A percentile compares a stretch with the other conserved stretches of the same genome.
Conservation (phyloP, 2,888 invertebrate genomes). For the Conomelus anceps region DNA sequence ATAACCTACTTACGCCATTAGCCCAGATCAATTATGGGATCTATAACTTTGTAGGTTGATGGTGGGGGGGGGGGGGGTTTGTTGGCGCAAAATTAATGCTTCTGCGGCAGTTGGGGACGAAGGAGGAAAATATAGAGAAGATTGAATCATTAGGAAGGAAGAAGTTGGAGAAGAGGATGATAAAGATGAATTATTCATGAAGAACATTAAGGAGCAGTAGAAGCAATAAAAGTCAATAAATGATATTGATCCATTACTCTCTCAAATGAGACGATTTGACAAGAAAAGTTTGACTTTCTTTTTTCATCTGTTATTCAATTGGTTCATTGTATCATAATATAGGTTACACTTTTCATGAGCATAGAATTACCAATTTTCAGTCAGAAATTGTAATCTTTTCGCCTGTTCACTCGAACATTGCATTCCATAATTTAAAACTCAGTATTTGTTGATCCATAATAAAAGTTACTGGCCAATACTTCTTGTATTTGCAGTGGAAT, state of each 20-base stretch:
- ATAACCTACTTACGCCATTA: no score
- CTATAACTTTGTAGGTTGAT: neutral
- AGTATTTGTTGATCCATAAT: no score
- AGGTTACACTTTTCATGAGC: neutral
- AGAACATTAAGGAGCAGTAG: neutral
- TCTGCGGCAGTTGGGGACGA: neutral
- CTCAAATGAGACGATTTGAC: neutral
- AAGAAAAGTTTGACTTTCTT: neutral
- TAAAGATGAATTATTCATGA: neutral
- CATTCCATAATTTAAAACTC: no score
- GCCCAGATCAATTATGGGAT: neutral
- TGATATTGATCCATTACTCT: neutral
- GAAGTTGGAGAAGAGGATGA: neutral
- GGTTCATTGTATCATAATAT: no score
- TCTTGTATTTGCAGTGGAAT: no score
- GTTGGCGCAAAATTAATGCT: no score
- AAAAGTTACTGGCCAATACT: no score
- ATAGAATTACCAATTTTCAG: neutral
- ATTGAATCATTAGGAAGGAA: neutral
- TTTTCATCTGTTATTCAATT: neutral
- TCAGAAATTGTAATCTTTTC: no score
- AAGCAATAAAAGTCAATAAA: neutral
- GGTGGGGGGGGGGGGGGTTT: neutral
- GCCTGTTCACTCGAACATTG: no score
- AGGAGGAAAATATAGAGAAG: neutral